Evolutionary conservation across 2,888 invertebrate genomes (phyloP), one percentile per base, ranked within the genome.

Genomic region (Campaea margaritaria): DNA sequence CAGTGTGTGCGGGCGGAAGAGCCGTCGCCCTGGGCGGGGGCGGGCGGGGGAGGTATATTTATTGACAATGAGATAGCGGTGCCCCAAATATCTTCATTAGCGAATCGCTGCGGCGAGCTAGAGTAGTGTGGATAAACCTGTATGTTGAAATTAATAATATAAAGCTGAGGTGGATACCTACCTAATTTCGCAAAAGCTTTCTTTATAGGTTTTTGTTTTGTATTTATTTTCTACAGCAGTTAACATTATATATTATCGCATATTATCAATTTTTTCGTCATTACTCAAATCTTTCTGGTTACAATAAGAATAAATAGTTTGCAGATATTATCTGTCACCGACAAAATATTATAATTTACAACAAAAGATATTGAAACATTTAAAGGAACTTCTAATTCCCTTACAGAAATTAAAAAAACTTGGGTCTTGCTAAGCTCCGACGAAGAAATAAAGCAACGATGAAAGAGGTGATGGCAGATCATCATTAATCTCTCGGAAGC

Each of bases 71-170:
- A 83, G 85, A 86, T 86, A 86, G 75, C 75, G 75, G 39, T 54
- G 60, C 72, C 76, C 84, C 85, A 79, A 85, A 86, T 86, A 83
- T 86, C 86, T 85, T 86, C 85, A 86, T 86, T 86, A 86, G 86
- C 86, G 76, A 85, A 84, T 77, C 79, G 78, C 67, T 69, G 62
- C 61, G 54, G 54, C 44, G 38, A 42, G 76, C 57, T 66, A 58
- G 70, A 54, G 34, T 72, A 60, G 55, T 74, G 66, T 77, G 76
- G 84, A 83, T 70, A 61, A 12, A 48, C 42, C 52, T 65, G n/a
- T n/a, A n/a, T 5, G 21, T 21, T 2, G 2, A 21, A 21, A 21
- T 66, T 51, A n/a, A 13, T n/a, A 10, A 13, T n/a, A n/a, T 38
- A 0, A 41, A n/a, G n/a, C n/a, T n/a, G n/a, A n/a, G n/a, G n/a